phyloP scores from a whole-genome alignment of 2,888 invertebrate genomes.

The Sipha maydis region DNA sequence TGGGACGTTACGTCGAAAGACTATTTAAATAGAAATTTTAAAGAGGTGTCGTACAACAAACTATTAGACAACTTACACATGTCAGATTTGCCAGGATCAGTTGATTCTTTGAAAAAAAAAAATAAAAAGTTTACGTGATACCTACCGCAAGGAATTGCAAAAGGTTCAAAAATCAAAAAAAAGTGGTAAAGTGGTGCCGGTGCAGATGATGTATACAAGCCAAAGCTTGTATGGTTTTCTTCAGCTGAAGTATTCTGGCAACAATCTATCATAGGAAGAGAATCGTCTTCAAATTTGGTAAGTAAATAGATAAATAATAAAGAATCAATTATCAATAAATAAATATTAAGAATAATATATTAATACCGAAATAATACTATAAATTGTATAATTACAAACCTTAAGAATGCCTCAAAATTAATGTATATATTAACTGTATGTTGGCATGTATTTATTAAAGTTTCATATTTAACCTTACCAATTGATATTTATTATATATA shows the following conservation, averaged over 20 bases:
- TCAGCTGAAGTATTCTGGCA: conserved; percentile 35
- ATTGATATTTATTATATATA: conserved; percentile 34
- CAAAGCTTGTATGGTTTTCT: conserved; percentile 36
- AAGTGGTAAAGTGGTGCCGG: conserved; percentile 34
- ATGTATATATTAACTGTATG: conserved; percentile 29
- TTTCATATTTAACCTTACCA: conserved; percentile 37
- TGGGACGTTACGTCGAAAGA: conserved; percentile 24
- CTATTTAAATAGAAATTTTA: conserved; percentile 36
- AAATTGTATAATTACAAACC: conserved; percentile 30
- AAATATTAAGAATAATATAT: conserved; percentile 35
- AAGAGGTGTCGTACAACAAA: conserved; percentile 37
- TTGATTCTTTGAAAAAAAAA: conserved; percentile 38
- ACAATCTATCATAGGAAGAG: conserved; percentile 20
- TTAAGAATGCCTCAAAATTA: conserved; percentile 33
- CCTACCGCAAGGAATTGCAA: conserved; percentile 24
- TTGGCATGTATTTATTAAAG: conserved; percentile 30
- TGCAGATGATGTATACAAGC: conserved; percentile 21
- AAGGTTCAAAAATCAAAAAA: conserved; percentile 44
- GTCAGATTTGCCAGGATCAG: conserved; percentile 26
- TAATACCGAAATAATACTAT: conserved; percentile 26
- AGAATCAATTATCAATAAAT: conserved; percentile 35
- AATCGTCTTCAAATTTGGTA: conserved; percentile 30
- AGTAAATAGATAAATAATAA: conserved; percentile 31
- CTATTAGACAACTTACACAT: conserved; percentile 32
- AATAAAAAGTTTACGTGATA: conserved; percentile 35